These are phyloP conservation scores for Furnarius figulus DNA, from an alignment of 2,113 vertebrate species.

Conservation along the genomic window DNA sequence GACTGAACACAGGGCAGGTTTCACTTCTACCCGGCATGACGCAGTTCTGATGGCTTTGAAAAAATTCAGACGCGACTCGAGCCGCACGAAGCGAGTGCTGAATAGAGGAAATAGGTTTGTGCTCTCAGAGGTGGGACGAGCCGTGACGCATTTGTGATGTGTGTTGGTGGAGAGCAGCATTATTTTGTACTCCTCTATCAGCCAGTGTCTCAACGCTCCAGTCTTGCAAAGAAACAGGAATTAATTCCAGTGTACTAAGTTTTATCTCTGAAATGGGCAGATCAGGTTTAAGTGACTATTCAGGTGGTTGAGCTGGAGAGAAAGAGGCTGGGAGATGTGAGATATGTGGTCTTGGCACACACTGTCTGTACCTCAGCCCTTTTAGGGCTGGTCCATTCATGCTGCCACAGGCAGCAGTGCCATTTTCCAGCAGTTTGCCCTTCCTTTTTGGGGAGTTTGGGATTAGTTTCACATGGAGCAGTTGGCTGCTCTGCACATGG, in stretches of 20 bases:
- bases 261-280: background rate
- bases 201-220: background rate
- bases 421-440: background rate
- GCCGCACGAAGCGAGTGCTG: background rate
- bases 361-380: background rate
- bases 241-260: background rate
- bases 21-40: background rate
- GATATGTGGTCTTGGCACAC: background rate
- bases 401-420: background rate
- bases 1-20: background rate
- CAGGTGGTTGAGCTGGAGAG: background rate
- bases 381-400: background rate
- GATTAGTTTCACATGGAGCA: background rate
- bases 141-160: background rate
- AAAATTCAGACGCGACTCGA: rapidly evolving
- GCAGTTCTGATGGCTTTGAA: background rate
- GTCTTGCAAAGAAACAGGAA: background rate
- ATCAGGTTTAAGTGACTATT: background rate
- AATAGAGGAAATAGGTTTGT: constrained; percentile 14
- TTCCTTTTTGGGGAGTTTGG: background rate
- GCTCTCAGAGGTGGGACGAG: background rate
- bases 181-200: background rate
- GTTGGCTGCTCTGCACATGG: background rate
- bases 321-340: background rate
- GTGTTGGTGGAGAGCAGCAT: background rate